Conservation (phyloP, 2,113 vertebrate species). For the Dunckerocampus dactyliophorus region DNA sequence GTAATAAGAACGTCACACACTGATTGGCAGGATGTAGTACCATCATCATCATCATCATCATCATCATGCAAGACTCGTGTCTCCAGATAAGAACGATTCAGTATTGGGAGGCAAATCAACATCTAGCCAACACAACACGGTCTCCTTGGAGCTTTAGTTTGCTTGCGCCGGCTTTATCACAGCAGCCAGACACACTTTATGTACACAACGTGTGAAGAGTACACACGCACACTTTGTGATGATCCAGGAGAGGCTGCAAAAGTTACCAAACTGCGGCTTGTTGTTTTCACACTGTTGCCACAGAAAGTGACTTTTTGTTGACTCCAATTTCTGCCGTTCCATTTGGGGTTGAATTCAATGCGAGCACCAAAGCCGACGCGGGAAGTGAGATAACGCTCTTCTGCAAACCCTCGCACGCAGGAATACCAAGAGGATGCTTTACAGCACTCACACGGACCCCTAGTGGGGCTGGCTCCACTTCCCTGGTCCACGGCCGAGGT, state of each 20-base stretch:
- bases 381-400: background rate
- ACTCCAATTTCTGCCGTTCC: background rate
- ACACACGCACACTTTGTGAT: background rate
- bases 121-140: background rate
- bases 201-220: slow-evolving; percentile 32
- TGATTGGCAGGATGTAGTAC: background rate
- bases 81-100: too few relatives aligned
- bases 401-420: too few relatives aligned
- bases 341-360: background rate
- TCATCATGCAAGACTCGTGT: too few relatives aligned
- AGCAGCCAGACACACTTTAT: slow-evolving; percentile 34
- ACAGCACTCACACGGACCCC: too few relatives aligned
- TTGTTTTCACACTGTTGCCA: background rate
- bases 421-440: background rate
- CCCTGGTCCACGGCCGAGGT: too few relatives aligned
- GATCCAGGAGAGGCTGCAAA: slow-evolving; percentile 16
- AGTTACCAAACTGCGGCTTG: background rate
- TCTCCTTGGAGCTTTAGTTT: slow-evolving; percentile 21
- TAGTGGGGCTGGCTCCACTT: too few relatives aligned
- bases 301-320: background rate
- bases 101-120: background rate
- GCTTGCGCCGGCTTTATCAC: slow-evolving; percentile 35
- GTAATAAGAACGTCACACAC: too few relatives aligned
- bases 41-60: too few relatives aligned
- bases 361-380: background rate